A percentile compares a stretch with the other conserved stretches of the same genome.
Evolutionary conservation across 2,797 vertebrate genomes (phyloP).

Genomic region (Brachyrhaphis roseni): DNA sequence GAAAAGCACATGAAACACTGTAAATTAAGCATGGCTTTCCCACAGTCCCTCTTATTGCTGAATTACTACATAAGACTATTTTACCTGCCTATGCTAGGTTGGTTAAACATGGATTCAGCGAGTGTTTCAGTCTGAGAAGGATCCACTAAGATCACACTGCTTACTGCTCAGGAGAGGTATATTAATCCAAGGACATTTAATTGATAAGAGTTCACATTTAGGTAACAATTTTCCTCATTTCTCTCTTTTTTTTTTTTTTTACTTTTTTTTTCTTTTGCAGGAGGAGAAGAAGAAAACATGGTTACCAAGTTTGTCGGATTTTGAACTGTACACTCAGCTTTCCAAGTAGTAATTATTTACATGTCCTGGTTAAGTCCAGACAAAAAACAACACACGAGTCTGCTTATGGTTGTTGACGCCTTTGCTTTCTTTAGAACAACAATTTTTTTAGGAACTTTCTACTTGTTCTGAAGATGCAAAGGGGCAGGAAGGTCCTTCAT

Average conservation of each 20-base stretch:
- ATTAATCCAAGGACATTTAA: constrained; percentile 77
- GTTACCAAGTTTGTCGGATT: constrained; percentile 74
- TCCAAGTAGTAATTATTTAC: constrained; percentile 83
- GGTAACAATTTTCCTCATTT: constrained; percentile 64
- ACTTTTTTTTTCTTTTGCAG: constrained; percentile 31
- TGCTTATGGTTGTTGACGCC: constrained; percentile 64
- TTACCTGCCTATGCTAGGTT: constrained; percentile 75
- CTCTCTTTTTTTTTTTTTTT: constrained; percentile 53
- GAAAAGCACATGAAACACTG: constrained; percentile 68
- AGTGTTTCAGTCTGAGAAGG: constrained; percentile 72
- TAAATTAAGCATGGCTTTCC: constrained; percentile 54
- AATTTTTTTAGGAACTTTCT: constrained; percentile 50
- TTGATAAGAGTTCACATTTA: constrained; percentile 80
- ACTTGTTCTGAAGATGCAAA: constrained; percentile 74
- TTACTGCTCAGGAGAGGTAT: constrained; percentile 82
- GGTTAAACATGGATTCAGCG: constrained; percentile 74
- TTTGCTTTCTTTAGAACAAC: constrained; percentile 67
- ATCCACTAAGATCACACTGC: constrained; percentile 70
- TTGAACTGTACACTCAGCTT: constrained; percentile 77
- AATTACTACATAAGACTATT: constrained; percentile 80
- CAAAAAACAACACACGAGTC: constrained; percentile 57
- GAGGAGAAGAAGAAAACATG: constrained; percentile 70
- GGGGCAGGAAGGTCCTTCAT: constrained; percentile 69
- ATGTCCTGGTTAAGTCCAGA: constrained; percentile 73
- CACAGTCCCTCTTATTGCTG: constrained; percentile 80